phyloP scores from a whole-genome alignment of 2,888 invertebrate species.

The Pristionchus exspectatus region DNA sequence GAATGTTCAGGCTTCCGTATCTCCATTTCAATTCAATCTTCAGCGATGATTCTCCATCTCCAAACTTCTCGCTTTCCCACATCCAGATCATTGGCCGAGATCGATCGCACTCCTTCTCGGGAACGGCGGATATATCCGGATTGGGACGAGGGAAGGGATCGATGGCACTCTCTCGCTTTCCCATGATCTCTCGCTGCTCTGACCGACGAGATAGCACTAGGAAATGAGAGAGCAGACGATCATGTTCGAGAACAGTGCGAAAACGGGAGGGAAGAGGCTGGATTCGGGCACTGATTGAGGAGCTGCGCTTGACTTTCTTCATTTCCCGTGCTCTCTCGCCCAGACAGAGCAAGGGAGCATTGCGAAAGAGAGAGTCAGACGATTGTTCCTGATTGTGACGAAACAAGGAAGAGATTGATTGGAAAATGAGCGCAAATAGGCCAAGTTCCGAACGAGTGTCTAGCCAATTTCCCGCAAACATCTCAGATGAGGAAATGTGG shows the following conservation, averaged over 20 bases:
- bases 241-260: no score
- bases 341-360: not conserved
- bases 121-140: conserved; percentile 30
- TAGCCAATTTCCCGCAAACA: not conserved
- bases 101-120: not conserved
- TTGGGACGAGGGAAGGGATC: not conserved
- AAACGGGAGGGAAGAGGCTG: no score
- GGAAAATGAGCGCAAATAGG: not conserved
- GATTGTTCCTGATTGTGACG: not conserved
- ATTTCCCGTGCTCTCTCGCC: not conserved
- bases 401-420: conserved; percentile 16
- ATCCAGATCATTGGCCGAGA: not conserved
- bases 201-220: not conserved
- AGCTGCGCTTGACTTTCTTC: not conserved
- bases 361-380: not conserved
- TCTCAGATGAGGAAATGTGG: no score
- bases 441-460: not conserved
- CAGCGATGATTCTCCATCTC: not conserved
- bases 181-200: not conserved
- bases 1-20: no score
- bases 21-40: no score
- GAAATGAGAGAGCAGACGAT: not conserved
- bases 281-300: not conserved
- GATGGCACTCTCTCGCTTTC: not conserved
- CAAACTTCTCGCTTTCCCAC: not conserved